Conservation (phyloP, 2,888 invertebrate species). For the Agapetus fuscipes region DNA sequence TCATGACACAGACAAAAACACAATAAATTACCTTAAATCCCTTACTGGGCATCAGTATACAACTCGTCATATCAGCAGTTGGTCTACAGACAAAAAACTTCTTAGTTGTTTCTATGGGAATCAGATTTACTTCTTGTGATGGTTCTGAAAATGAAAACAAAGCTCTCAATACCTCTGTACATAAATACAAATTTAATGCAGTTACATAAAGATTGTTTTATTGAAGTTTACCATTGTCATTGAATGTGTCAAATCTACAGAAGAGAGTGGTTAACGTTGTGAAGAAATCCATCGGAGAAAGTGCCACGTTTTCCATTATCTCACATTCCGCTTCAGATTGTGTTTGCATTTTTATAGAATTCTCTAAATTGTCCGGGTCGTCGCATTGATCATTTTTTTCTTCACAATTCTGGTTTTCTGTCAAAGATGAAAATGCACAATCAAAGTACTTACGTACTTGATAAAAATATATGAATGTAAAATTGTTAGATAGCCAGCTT, state of each 20-base stretch:
- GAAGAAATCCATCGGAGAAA: slow-evolving; percentile 19
- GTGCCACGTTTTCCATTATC: slow-evolving; percentile 16
- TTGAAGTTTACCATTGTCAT: too few relatives aligned
- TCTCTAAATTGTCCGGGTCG: slow-evolving; percentile 31
- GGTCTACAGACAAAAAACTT: slow-evolving; percentile 19
- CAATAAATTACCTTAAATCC: slow-evolving; percentile 14
- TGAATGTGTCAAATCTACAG: too few relatives aligned
- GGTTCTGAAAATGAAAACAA: too few relatives aligned
- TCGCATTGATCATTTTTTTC: slow-evolving; percentile 16
- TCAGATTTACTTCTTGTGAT: not conserved
- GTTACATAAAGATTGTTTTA: too few relatives aligned
- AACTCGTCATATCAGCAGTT: slow-evolving; percentile 12
- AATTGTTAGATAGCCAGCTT: too few relatives aligned
- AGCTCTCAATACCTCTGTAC: too few relatives aligned
- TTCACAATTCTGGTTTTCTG: not conserved
- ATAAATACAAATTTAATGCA: too few relatives aligned
- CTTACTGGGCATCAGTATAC: slow-evolving; percentile 18
- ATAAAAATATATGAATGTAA: too few relatives aligned
- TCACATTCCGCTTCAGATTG: slow-evolving; percentile 2
- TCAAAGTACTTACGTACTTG: slow-evolving; percentile 28
- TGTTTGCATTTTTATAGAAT: slow-evolving; percentile 18
- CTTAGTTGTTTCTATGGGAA: slow-evolving; percentile 7
- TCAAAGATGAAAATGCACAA: slow-evolving; percentile 19
- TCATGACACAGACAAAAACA: too few relatives aligned
- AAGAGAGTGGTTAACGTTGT: too few relatives aligned